A percentile compares a stretch with the other conserved stretches of the same genome.
Conservation (phyloP, 2,113 vertebrate species). For the Tursiops truncatus region DNA sequence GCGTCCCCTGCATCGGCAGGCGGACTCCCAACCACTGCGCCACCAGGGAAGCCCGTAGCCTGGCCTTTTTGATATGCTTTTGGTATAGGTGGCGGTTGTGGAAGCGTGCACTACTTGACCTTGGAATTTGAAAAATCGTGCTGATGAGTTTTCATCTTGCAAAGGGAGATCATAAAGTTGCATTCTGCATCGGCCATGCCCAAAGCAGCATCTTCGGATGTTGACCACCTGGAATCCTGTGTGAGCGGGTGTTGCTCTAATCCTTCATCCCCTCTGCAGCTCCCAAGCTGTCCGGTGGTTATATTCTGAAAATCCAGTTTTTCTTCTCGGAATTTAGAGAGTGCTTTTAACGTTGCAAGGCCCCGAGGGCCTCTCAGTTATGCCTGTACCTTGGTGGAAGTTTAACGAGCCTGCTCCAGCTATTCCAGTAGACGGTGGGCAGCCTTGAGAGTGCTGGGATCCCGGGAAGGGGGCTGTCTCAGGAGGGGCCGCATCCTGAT, state of each 20-base stretch:
- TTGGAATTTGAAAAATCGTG: not conserved
- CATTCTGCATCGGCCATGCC: rapidly evolving
- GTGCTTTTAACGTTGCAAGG: not conserved
- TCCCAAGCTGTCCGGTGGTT: not conserved
- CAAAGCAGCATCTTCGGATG: not conserved
- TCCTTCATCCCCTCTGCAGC: not conserved
- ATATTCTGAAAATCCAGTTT: not conserved
- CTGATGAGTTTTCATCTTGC: rapidly evolving
- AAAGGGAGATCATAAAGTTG: not conserved
- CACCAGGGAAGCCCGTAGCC: not conserved
- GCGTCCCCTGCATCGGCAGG: too few relatives aligned
- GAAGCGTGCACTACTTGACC: not conserved
- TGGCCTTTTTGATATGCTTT: not conserved
- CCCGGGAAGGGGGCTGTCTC: rapidly evolving
- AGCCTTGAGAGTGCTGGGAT: not conserved
- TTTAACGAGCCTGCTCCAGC: not conserved
- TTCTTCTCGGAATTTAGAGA: not conserved
- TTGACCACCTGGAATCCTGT: not conserved
- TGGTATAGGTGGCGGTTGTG: too few relatives aligned
- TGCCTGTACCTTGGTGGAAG: not conserved
- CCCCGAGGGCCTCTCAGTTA: not conserved
- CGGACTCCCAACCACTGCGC: too few relatives aligned
- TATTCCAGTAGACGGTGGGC: rapidly evolving
- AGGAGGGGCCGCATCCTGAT: not conserved
- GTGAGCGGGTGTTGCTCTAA: too few relatives aligned